Conservation (phyloP, 2,113 vertebrate species). For the Oreochromis aureus region DNA sequence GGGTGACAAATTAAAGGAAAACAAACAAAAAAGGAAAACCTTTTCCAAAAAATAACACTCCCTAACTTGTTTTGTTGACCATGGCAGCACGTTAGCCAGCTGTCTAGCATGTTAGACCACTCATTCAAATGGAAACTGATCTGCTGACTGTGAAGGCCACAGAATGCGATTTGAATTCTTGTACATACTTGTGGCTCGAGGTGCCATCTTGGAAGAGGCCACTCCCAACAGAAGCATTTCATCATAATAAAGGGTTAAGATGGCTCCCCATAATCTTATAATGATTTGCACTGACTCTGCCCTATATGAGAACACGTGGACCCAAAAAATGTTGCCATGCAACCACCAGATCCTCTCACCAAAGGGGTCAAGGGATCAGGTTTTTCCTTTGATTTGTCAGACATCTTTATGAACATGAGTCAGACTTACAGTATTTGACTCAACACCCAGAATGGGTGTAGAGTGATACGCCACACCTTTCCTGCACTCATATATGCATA, state of each 20-base stretch:
- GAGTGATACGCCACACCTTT: neutral
- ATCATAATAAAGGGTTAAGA: neutral
- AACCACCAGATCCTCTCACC: neutral
- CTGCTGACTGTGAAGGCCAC: neutral
- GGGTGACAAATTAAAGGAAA: neutral
- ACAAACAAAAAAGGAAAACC: rapidly evolving
- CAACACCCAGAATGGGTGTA: neutral
- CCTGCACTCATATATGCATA: neutral
- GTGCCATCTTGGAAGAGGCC: neutral
- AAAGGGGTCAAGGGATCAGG: neutral
- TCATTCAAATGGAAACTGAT: neutral
- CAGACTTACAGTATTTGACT: neutral
- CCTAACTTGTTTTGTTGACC: neutral
- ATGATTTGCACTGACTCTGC: neutral
- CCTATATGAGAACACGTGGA: neutral
- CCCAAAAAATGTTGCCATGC: neutral
- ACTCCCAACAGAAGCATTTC: neutral
- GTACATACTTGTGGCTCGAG: neutral
- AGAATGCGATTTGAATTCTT: neutral
- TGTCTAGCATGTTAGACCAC: neutral
- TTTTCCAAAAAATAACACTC: neutral
- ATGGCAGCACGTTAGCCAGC: neutral
- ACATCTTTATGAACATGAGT: neutral
- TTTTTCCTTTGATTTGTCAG: neutral
- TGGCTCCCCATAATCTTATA: neutral